Evolutionary conservation across 2,888 invertebrate species (phyloP), one percentile per base, ranked within the genome.

Genomic region (Oeneis ivallda): DNA sequence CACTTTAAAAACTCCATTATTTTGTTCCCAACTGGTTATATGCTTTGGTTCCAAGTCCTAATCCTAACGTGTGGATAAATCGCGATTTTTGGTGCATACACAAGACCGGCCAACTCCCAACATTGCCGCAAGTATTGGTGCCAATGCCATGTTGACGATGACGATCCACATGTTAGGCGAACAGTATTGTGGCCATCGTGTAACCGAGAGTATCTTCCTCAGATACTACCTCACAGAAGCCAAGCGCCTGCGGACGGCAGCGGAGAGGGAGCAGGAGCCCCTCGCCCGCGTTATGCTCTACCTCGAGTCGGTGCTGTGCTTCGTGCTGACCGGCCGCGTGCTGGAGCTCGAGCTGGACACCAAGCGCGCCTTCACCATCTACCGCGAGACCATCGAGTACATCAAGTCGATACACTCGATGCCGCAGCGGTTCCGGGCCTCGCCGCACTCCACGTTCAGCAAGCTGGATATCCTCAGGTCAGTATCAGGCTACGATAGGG

Each of bases 261-360:
- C 98, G 0, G 98, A 98, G 77, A 93, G 93, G 69, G 97, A 98
- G 82, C 94, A 94, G 66, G 97, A 98, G 81, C 94, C 95, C 6
- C 94, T 97, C 62, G 94, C 96, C 54, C 97, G 98, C 80, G 96
- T 96, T 66, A 96, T 97, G 94, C 93, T 96, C 73, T 98, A 98
- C 92, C 93, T 98, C 75, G 98, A 98, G 89, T 98, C 98, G 47
- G 97, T 97, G 47, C 93, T 98, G 68, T 98, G 96, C 90, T 98
- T 98, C 91, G 94, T 98, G 65, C 93, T 98, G 10, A 97, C 98
- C 62, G 98, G 98, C 57, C 95, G 96, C 73, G 95, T 97, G 65
- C 96, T 98, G 94, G 98, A 98, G 86, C 93, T 95, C 49, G 96
- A 97, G 81, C 92, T 94, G 71, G 94, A 95, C 77, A 95, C 96